Conservation (phyloP, 2,797 vertebrate genomes). For the Manis crassicaudata region DNA sequence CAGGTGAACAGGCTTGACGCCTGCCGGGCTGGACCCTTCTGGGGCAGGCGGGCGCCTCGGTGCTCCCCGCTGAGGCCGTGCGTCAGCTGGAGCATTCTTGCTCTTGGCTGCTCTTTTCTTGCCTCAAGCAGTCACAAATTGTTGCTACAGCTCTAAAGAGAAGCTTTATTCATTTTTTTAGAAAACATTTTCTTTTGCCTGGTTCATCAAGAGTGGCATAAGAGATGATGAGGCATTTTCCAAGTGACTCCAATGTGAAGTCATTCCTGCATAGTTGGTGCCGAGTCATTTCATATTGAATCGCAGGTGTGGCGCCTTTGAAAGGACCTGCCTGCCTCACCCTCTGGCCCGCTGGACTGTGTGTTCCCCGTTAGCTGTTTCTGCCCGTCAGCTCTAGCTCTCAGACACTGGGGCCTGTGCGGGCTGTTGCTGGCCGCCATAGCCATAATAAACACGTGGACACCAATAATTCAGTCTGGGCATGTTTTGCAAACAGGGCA, state of each 20-base stretch:
- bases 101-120: too few species aligned
- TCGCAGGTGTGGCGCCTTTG: background rate
- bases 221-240: background rate
- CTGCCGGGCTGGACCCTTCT: too few species aligned
- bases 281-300: background rate
- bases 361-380: background rate
- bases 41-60: too few species aligned
- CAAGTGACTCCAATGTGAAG: background rate
- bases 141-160: background rate
- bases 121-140: background rate
- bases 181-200: too few species aligned
- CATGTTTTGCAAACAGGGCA: background rate
- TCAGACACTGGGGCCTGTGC: background rate
- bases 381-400: background rate
- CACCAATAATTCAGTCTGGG: rapidly evolving
- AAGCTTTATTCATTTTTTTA: background rate
- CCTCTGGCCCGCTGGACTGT: too few species aligned
- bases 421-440: background rate
- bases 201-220: background rate
- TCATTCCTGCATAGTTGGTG: background rate
- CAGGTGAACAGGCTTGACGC: too few species aligned
- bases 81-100: too few species aligned
- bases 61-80: too few species aligned
- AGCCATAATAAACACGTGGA: too few species aligned
- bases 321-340: background rate